A percentile compares a stretch with the other conserved stretches of the same genome.
phyloP scores from a whole-genome alignment of 2,888 invertebrate species.

The Nemurella pictetii region DNA sequence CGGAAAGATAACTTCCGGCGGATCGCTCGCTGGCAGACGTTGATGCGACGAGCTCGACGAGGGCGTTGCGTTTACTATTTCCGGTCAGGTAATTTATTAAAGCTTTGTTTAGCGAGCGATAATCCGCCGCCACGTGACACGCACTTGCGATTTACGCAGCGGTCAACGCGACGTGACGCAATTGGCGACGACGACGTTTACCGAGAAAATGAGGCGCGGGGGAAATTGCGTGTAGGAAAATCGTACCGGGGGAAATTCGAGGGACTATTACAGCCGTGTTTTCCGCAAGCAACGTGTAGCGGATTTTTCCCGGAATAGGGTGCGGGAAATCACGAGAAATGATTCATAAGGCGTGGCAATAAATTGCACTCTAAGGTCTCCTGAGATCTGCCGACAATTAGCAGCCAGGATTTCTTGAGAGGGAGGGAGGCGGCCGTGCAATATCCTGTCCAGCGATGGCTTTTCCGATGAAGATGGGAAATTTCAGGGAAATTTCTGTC shows the following conservation, averaged over 20 bases:
- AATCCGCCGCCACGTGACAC: neutral
- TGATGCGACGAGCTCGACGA: neutral
- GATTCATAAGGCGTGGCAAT: no score
- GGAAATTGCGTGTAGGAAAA: neutral
- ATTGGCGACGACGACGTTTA: neutral
- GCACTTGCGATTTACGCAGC: neutral
- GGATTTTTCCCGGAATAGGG: neutral
- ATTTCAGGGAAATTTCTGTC: no score
- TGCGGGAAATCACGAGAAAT: neutral
- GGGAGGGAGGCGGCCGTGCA: no score
- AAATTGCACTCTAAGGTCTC: no score
- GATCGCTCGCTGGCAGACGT: neutral
- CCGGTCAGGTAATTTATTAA: neutral
- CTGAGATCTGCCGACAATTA: no score
- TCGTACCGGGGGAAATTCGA: neutral
- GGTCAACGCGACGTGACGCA: neutral
- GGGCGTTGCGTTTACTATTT: neutral
- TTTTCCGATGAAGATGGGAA: no score
- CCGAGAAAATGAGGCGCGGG: neutral
- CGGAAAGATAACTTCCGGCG: neutral
- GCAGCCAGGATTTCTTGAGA: no score
- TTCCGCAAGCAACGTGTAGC: neutral
- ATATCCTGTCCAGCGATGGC: no score
- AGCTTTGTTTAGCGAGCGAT: neutral
- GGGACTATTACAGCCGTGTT: neutral